These are phyloP conservation scores for Felis chaus DNA, from an alignment of 2,113 vertebrate species.

Conservation along the genomic window DNA sequence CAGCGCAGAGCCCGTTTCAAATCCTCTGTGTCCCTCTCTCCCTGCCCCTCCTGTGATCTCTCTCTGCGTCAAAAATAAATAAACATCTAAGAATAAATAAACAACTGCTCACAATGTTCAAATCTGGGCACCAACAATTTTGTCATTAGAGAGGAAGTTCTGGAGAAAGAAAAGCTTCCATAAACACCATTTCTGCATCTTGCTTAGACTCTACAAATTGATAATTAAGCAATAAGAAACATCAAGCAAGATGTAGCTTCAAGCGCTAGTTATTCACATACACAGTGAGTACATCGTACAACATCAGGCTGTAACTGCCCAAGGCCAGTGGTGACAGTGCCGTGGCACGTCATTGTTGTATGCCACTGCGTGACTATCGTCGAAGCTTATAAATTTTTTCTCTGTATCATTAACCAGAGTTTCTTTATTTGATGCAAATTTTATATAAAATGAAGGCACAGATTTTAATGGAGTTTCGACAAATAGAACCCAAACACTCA, in stretches of 20 bases:
- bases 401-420: not conserved
- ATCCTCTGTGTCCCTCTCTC: too few relatives aligned
- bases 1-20: too few relatives aligned
- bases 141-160: constrained; percentile 12
- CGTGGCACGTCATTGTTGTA: not conserved
- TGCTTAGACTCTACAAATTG: constrained; percentile 51
- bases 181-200: not conserved
- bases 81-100: too few relatives aligned
- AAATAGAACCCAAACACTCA: not conserved
- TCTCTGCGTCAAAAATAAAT: too few relatives aligned
- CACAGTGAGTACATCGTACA: constrained; percentile 8
- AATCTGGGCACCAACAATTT: not conserved
- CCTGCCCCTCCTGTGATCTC: too few relatives aligned
- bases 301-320: constrained; percentile 43
- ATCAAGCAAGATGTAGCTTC: not conserved
- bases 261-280: not conserved
- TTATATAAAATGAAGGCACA: not conserved
- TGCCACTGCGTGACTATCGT: not conserved
- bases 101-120: not conserved
- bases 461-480: not conserved
- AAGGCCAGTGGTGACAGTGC: constrained; percentile 17
- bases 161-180: constrained; percentile 32
- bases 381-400: not conserved
- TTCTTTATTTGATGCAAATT: not conserved
- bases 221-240: constrained; percentile 39